A percentile compares a stretch with the other conserved stretches of the same genome.
These are phyloP conservation scores for Catamblyrhynchus diadema DNA, from an alignment of 2,797 vertebrate species.

Conservation along the genomic window DNA sequence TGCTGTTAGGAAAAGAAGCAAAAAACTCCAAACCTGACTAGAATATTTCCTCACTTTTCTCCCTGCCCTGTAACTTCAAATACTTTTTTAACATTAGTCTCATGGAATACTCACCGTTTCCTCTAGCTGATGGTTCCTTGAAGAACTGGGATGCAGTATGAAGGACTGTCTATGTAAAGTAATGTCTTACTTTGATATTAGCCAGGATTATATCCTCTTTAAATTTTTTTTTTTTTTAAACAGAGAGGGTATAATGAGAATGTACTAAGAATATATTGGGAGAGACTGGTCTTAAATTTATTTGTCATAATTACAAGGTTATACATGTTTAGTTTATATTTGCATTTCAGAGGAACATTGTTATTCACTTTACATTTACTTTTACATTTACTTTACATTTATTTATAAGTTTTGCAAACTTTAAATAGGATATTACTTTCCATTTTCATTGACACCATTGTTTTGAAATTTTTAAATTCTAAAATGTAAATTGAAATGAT, in stretches of 20 bases:
- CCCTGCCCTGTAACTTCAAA: neutral
- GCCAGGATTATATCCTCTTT: neutral
- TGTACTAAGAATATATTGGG: neutral
- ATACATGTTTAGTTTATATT: neutral
- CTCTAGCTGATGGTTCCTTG: neutral
- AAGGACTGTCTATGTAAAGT: neutral
- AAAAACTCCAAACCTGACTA: neutral
- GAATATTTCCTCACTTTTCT: neutral
- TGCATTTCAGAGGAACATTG: neutral
- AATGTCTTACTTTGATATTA: neutral
- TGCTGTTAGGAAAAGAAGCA: neutral
- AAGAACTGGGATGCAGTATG: neutral
- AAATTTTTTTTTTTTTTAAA: neutral
- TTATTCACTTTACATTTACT: no score
- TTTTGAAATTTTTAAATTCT: neutral
- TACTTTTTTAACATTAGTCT: neutral
- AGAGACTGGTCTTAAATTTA: neutral
- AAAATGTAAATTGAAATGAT: neutral
- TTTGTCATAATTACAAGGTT: neutral
- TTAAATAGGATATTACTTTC: neutral
- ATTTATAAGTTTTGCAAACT: neutral
- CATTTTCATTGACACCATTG: neutral
- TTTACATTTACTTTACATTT: neutral
- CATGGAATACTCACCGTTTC: neutral
- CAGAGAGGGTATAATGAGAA: neutral